Conservation (phyloP, 2,113 vertebrate genomes). For the Otolemur garnettii region DNA sequence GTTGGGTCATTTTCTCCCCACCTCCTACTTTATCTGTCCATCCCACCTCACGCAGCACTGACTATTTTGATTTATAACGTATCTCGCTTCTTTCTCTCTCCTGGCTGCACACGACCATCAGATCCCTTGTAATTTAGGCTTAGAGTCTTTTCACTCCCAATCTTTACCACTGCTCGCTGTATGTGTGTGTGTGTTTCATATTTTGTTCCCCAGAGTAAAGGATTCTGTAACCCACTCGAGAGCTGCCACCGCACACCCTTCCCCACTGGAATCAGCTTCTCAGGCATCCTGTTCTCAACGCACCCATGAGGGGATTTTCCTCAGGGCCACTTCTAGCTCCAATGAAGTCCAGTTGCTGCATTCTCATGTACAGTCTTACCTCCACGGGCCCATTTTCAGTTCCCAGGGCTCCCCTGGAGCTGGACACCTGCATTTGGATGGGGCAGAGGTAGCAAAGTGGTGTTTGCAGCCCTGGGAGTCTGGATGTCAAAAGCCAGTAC, state of each 20-base stretch:
- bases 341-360: not conserved
- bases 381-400: not conserved
- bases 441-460: not conserved
- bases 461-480: not conserved
- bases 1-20: not conserved
- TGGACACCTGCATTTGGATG: not conserved
- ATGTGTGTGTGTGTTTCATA: not conserved
- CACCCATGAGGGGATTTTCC: accelerated
- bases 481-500: not conserved
- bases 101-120: too few species aligned
- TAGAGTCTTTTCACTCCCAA: not conserved
- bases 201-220: not conserved
- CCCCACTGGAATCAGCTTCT: not conserved
- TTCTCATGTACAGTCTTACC: not conserved
- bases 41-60: not conserved
- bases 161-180: not conserved
- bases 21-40: not conserved
- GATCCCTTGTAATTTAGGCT: not conserved
- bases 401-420: not conserved
- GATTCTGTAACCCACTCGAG: not conserved
- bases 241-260: accelerated
- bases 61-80: not conserved
- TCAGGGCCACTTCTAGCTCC: not conserved
- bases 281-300: too few species aligned
- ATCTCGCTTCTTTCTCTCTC: not conserved